Evolutionary conservation across 2,797 vertebrate genomes (phyloP), one percentile per base, ranked within the genome.

Genomic region (Micrastur ruficollis): DNA sequence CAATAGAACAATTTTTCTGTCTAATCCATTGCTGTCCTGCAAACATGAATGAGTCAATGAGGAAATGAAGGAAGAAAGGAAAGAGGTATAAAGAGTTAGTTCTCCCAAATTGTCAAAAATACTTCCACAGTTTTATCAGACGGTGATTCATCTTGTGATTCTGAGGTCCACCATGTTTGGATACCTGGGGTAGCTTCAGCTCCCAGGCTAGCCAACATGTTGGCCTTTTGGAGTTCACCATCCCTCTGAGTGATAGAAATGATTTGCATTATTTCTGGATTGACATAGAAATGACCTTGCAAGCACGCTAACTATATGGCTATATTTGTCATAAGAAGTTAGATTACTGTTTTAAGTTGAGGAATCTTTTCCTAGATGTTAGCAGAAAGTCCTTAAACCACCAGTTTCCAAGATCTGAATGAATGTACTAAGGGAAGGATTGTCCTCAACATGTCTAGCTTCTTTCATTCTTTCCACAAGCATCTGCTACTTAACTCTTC

Each of bases 161-260:
- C 10, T 72, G 75, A 59, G 36, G 11, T 73, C 9, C 3, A 14
- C 11, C 21, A 7, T 11, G 3, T n/a, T 63, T 86, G 47, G 61
- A 80, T 67, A 58, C 21, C 10, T 56, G 18, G 11, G 3, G 1
- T 53, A 75, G 32, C 18, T 91, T 79, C 50, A 70, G 18, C 18
- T 81, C 19, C 53, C 0, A 0, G 61, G 16, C 11, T 6, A 23
- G 67, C 26, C 29, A 47, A 4, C 5, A 6, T 44, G 12, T 19
- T 50, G 56, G 5, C 29, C 47, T 83, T 90, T 72, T 34, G 16
- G 25, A 74, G 55, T 65, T 71, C 42, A 44, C 42, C 42, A 44
- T 44, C 42, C 11, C 17, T 78, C 29, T 31, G 36, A 73, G 25
- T 1, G 0, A 2, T 44, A 14, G 44, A 15, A 20, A 15, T 38